Evolutionary conservation across 1,140 invertebrate genomes (phyloP), one percentile per base, ranked within the genome.

Genomic region (Procambarus virginalis): DNA sequence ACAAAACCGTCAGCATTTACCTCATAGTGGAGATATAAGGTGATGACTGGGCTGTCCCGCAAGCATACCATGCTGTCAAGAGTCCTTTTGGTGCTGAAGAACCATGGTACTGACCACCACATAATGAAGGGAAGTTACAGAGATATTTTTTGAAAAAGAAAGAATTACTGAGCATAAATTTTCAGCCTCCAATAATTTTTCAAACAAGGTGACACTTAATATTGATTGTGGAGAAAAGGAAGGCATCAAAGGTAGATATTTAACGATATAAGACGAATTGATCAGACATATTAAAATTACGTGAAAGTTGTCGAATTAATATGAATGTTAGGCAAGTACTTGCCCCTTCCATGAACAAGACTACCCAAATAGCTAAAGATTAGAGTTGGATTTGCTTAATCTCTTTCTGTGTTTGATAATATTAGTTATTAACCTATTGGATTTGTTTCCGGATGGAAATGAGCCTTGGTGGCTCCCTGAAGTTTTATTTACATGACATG

Each of bases 61-160:
- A 97, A 2, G 96, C 95, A 82, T 98, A 98, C 94, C 97, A 98
- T 94, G 97, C 96, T 14, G 95, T 98, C 97, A 48, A 96, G 95
- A 49, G 76, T 89, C 51, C 22, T 83, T 55, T 73, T 78, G 55
- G 34, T 58, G 17, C 8, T 10, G 85, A 80, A 45, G 48, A 68
- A 58, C 70, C 68, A 22, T 76, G 73, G 83, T n/a, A 51, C 6
- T 20, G 34, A n/a, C n/a, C 55, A 45, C 3, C 17, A 45, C 34
- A 8, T 2, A 46, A 3, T 68, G 20, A 64, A 17, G 4, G 2
- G 49, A 48, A 22, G 14, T 8, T 58, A 12, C 22, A 22, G 22
- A 58, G 78, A 51, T 58, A 2, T 20, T 2, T 17, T 45, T 20
- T 55, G 64, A 46, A n/a, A 82, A 82, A 10, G 12, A 60, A 82